Base-by-base conservation (phyloP, 2,113 vertebrate species). In the Oryzias celebensis region DNA sequence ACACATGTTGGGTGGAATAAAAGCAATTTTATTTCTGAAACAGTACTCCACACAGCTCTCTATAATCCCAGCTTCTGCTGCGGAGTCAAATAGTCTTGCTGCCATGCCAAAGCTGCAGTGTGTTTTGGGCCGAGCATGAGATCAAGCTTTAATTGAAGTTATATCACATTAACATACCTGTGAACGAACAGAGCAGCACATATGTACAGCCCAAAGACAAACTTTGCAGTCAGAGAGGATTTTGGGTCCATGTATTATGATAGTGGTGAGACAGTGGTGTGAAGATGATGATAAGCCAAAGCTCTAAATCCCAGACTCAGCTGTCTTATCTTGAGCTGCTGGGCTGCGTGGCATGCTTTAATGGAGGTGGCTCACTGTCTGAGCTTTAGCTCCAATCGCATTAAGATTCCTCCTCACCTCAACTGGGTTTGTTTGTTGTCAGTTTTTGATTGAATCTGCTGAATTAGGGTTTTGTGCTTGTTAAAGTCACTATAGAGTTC, bases 1-100 rank as follows among this genome's bases (percentile, higher is more conserved):
- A 92, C 94, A 95, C 93, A 94, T 93, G 94, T 93, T 92, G 92
- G 90, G 87, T 89, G 92, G 93, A 95, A 95, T 93, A 93, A 95
- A 95, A 95, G 91, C 92, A 92, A 94, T 95, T 95, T 94, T 93
- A 90, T 91, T 92, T 92, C 87, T 91, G 89, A 93, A 95, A 93
- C 81, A 73, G 62, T 86, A 85, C 91, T 91, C 92, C 84, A 63
- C 68, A 61, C 65, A 86, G 90, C 90, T 91, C 85, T 84, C 73
- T 24, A 92, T 91, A 84, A 85, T 87, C 81, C 85, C 42, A 14
- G 75, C 80, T 82, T 83, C 72, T 80, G 78, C 78, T 52, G 62
- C 77, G 75, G 86, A 89, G 88, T 84, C 82, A 84, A 89, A 84
- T 45, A 86, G 68, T 82, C 64, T 63, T 65, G 66, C 58, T 66